A percentile compares a stretch with the other conserved stretches of the same genome.
Evolutionary conservation across 2,797 vertebrate genomes (phyloP).

Genomic region (Momotus momota): DNA sequence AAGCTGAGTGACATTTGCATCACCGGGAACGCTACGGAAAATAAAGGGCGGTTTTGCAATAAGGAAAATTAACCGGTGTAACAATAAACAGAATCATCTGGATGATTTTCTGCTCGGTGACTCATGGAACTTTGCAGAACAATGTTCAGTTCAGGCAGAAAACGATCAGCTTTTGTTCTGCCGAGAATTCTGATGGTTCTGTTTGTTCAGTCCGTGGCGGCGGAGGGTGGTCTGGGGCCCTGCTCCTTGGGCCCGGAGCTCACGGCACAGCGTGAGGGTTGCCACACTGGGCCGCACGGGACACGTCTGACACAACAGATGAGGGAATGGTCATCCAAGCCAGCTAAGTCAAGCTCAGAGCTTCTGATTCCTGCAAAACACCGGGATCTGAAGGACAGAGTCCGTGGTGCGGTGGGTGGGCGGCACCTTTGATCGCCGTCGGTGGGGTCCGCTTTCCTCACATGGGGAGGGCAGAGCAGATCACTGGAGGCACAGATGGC

Average conservation of each 20-base stretch:
- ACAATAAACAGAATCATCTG: not conserved
- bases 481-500: not conserved
- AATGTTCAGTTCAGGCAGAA: not conserved
- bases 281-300: not conserved
- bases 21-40: not conserved
- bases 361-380: not conserved
- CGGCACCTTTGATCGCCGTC: not conserved
- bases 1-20: not conserved
- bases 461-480: not conserved
- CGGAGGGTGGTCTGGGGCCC: not conserved
- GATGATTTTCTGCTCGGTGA: conserved; percentile 9
- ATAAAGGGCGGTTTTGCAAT: not conserved
- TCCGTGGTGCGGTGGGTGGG: not conserved
- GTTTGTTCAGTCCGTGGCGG: not conserved
- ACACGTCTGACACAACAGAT: not conserved
- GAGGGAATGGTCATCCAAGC: not conserved
- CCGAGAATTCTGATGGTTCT: not conserved
- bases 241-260: not conserved
- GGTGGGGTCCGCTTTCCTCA: not conserved
- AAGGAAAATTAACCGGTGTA: not conserved
- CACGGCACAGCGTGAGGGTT: not conserved
- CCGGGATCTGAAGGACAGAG: not conserved
- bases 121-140: not conserved
- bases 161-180: conserved; percentile 15
- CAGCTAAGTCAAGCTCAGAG: not conserved